These are phyloP conservation scores for Ascidia mentula DNA, from an alignment of 23 tunicate genomes.

Conservation along the genomic window DNA sequence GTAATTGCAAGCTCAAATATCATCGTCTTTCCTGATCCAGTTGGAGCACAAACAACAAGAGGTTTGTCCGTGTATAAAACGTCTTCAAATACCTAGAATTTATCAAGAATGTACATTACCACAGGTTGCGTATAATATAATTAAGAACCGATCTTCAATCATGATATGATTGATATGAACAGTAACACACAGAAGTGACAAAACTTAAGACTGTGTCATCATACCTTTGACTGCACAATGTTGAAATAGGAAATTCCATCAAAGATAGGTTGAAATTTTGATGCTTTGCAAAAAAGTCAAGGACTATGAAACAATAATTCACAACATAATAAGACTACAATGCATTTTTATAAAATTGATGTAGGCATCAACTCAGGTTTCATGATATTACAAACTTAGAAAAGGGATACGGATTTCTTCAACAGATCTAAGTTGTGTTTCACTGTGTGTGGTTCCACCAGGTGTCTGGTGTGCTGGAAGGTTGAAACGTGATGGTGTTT, in stretches of 20 bases:
- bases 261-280: slow-evolving; percentile 48
- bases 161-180: not conserved
- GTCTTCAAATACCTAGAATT: slow-evolving; percentile 59
- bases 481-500: slow-evolving; percentile 26
- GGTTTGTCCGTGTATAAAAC: slow-evolving; percentile 70
- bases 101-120: not conserved
- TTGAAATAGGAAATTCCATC: slow-evolving; percentile 64
- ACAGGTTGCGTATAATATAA: too few species aligned
- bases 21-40: slow-evolving; percentile 88
- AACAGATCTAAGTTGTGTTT: slow-evolving; percentile 44
- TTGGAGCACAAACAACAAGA: slow-evolving; percentile 87
- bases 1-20: slow-evolving; percentile 84
- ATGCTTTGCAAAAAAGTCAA: slow-evolving; percentile 13
- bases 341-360: not conserved
- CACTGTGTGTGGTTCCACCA: slow-evolving; percentile 22
- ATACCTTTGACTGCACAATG: slow-evolving; percentile 72
- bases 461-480: slow-evolving; percentile 33
- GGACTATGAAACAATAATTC: not conserved
- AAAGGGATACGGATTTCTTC: slow-evolving; percentile 80
- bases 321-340: not conserved
- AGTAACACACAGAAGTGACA: not conserved
- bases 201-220: not conserved
- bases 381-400: not conserved
- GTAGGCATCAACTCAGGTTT: not conserved
- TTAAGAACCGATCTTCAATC: not conserved